Percentiles rank a stretch among this genome's conserved stretches.
Evolutionary conservation across 2,888 invertebrate species (phyloP).

Genomic region (Neoaliturus tenellus): DNA sequence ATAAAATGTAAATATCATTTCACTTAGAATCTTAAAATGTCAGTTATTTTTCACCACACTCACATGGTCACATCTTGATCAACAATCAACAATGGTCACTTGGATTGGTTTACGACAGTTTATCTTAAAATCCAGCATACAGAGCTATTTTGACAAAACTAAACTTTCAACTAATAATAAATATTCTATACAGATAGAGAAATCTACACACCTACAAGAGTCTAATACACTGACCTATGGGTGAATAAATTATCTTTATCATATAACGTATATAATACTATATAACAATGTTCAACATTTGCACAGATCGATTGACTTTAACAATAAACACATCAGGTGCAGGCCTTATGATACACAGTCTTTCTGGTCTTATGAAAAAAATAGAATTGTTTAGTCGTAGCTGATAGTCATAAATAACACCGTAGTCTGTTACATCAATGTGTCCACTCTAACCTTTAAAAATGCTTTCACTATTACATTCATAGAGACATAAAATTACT

Average conservation of each 20-base stretch:
- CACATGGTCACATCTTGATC: background rate
- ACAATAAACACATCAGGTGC: conserved; percentile 37
- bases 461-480: background rate
- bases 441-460: background rate
- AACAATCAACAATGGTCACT: background rate
- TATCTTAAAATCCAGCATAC: background rate
- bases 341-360: conserved; percentile 28
- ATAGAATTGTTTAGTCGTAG: background rate
- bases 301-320: conserved; percentile 31
- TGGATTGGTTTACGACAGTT: background rate
- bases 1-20: background rate
- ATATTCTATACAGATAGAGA: conserved; percentile 31
- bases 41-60: background rate
- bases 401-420: conserved; percentile 28
- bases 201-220: conserved; percentile 38
- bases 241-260: conserved; percentile 42
- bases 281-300: conserved; percentile 49
- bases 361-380: conserved; percentile 33
- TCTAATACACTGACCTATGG: conserved; percentile 44
- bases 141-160: conserved; percentile 15
- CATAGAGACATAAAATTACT: background rate
- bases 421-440: conserved; percentile 9
- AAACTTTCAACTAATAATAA: background rate
- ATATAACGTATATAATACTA: conserved; percentile 44
- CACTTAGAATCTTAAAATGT: background rate